A percentile compares a stretch with the other conserved stretches of the same genome.
phyloP scores from a whole-genome alignment of 1,140 invertebrate genomes.

The Nasonia vitripennis region DNA sequence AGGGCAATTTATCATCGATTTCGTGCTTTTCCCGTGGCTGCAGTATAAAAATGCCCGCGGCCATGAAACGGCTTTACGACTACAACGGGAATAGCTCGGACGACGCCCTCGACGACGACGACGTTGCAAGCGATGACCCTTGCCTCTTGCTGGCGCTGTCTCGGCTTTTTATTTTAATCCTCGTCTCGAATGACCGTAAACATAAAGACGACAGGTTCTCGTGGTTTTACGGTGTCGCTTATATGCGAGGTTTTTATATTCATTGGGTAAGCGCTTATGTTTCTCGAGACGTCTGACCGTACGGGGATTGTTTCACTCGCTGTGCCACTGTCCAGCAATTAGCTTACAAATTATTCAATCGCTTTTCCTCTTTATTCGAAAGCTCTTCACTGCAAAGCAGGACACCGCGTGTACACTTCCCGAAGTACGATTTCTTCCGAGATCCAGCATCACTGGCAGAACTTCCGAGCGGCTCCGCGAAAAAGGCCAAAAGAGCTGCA shows the following conservation, averaged over 20 bases:
- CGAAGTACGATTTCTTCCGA: background rate
- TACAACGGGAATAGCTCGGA: slow-evolving; percentile 46
- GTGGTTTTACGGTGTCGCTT: background rate
- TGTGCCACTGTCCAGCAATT: too few species aligned
- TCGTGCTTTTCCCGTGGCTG: background rate
- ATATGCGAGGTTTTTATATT: background rate
- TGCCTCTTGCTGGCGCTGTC: background rate
- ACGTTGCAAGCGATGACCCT: slow-evolving; percentile 25
- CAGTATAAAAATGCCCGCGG: slow-evolving; percentile 3
- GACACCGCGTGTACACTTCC: background rate
- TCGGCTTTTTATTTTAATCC: background rate
- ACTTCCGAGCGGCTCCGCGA: background rate
- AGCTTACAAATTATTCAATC: too few species aligned
- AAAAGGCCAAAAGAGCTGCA: background rate
- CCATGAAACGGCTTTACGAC: slow-evolving; percentile 53
- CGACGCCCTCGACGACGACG: slow-evolving; percentile 53
- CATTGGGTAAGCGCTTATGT: background rate
- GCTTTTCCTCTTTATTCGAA: background rate
- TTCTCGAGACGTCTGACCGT: background rate
- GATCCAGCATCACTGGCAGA: background rate
- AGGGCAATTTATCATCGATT: slow-evolving; percentile 29
- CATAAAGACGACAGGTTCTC: background rate
- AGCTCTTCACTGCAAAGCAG: background rate
- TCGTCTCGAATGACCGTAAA: background rate
- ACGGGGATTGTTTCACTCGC: too few species aligned